Percentiles rank a stretch among this genome's conserved stretches.
Conservation (phyloP, 2,113 vertebrate species). For the Microtus oregoni region DNA sequence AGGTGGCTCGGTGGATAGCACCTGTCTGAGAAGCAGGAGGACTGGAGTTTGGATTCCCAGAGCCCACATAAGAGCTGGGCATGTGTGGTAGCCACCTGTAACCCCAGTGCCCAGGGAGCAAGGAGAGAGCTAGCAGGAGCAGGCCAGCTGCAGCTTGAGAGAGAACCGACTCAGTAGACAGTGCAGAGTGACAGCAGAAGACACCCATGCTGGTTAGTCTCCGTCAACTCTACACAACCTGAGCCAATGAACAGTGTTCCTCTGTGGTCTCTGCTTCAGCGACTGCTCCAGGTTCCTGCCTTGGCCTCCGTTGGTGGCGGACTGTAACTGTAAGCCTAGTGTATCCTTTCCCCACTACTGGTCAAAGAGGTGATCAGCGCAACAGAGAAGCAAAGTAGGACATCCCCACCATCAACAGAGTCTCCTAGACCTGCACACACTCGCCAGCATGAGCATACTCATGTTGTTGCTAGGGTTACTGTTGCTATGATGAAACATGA, state of each 20-base stretch:
- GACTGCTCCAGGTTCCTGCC: background rate
- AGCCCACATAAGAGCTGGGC: no score
- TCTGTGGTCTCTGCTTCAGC: background rate
- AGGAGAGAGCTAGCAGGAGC: no score
- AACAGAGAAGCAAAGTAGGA: background rate
- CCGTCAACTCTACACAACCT: background rate
- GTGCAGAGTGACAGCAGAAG: no score
- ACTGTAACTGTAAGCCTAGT: background rate
- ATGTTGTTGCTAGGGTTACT: background rate
- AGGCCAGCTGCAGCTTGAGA: no score
- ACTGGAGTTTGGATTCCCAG: no score
- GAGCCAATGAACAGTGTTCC: background rate
- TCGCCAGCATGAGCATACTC: background rate
- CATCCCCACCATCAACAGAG: background rate
- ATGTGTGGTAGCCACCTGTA: no score
- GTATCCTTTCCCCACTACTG: background rate
- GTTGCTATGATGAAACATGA: background rate
- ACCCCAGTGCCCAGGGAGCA: no score
- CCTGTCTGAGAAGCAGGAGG: no score
- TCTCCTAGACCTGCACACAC: background rate
- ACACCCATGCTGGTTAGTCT: background rate
- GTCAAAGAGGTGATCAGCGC: background rate
- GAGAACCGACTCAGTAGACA: no score
- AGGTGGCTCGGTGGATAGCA: no score
- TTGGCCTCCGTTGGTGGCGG: background rate